phyloP scores from a whole-genome alignment of 2,113 vertebrate genomes.

The Promerops cafer region DNA sequence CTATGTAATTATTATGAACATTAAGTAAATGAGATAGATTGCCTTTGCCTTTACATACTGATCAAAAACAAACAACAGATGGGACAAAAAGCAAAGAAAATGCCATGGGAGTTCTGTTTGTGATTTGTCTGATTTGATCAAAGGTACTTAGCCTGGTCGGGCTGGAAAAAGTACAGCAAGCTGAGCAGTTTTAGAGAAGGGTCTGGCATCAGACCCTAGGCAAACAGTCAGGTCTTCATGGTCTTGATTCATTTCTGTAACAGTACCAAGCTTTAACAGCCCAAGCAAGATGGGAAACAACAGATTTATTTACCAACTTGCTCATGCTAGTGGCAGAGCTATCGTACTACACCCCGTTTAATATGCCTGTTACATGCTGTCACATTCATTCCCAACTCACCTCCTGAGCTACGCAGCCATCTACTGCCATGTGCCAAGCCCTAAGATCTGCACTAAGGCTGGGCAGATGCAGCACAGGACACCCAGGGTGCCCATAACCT shows the following conservation, averaged over 20 bases:
- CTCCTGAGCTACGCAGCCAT: background rate
- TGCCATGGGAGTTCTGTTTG: background rate
- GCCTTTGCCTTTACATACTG: background rate
- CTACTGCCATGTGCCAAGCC: background rate
- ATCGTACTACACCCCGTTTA: fast-evolving
- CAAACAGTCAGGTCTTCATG: background rate
- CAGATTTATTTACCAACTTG: background rate
- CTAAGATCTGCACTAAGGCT: background rate
- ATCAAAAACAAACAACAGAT: background rate
- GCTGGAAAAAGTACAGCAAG: background rate
- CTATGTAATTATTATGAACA: background rate
- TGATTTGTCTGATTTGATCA: background rate
- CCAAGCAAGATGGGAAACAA: background rate
- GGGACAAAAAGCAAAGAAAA: background rate
- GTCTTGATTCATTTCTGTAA: background rate
- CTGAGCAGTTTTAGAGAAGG: background rate
- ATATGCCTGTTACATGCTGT: background rate
- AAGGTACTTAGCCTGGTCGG: background rate
- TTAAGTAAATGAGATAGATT: background rate
- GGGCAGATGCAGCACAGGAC: background rate
- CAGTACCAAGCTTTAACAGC: background rate
- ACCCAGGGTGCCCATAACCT: background rate
- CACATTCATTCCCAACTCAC: background rate
- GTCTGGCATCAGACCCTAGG: background rate
- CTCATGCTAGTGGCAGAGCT: background rate